Evolutionary conservation across 2,797 vertebrate genomes (phyloP).

Genomic region (Toxotes lorentzi): DNA sequence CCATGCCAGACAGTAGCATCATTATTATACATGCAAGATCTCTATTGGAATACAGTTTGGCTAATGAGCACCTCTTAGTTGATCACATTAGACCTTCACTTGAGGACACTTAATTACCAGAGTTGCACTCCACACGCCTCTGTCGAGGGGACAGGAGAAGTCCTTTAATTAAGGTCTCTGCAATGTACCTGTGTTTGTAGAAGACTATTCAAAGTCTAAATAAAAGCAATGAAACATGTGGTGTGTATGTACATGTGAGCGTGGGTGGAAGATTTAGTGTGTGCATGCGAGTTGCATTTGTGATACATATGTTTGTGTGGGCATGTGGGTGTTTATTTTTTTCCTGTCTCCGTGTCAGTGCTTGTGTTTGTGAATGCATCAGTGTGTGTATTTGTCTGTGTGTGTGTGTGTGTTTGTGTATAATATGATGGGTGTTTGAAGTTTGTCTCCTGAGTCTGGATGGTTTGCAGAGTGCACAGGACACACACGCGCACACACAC

Average conservation of each 20-base stretch:
- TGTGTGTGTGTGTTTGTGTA: constrained; percentile 41
- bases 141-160: constrained; percentile 74
- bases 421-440: constrained; percentile 74
- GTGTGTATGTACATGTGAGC: constrained; percentile 12
- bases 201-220: constrained; percentile 32
- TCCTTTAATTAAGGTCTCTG: constrained; percentile 80
- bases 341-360: constrained; percentile 25
- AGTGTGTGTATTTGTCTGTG: constrained; percentile 41
- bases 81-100: constrained; percentile 86
- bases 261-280: constrained; percentile 44
- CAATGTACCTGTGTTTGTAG: constrained; percentile 76
- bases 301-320: constrained; percentile 62
- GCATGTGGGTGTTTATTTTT: constrained; percentile 61
- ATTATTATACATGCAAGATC: constrained; percentile 79
- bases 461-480: constrained; percentile 61
- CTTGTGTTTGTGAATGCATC: constrained; percentile 49
- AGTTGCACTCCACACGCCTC: constrained; percentile 67
- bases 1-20: constrained; percentile 70
- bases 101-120: constrained; percentile 86
- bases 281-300: constrained; percentile 46
- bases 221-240: constrained; percentile 38
- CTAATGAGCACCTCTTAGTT: constrained; percentile 86
- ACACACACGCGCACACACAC: constrained; percentile 32
- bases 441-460: constrained; percentile 69
- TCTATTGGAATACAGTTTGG: constrained; percentile 81